Base-by-base conservation (phyloP, 2,113 vertebrate genomes). In the Tragelaphus strepsiceros region DNA sequence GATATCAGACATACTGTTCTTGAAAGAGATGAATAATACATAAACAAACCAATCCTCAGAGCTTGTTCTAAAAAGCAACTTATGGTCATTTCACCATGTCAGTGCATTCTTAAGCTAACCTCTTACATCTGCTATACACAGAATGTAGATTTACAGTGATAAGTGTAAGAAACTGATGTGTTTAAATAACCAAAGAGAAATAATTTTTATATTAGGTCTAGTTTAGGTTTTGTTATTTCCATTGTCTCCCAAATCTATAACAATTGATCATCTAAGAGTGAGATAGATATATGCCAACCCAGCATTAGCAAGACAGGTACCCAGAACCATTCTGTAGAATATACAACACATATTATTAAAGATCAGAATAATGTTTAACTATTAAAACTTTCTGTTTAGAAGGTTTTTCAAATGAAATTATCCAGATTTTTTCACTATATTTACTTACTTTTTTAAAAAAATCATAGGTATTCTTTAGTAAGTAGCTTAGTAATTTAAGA, bases 391-490 rank as follows among this genome's bases (percentile, higher is more conserved):
- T 74, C 46, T 17, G 13, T 67, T 94, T 56, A 95, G n/a, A 97
- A 96, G 6, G 21, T 53, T 90, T 93, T 90, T 71, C 80, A 84
- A 61, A 87, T 74, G 53, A 90, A 85, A 74, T 88, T 9, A 74
- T 94, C 74, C 54, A 88, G 74, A 92, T 89, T 83, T 90, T 89
- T 90, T 88, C n/a, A n/a, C 28, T 56, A 81, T 78, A 98, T 78
- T 49, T 30, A 14, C 26, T 49, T 78, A 78, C 28, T 78, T 49
- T 15, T 28, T 9, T 0, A 59, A 77, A 87, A 97, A 97, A 82
- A 74, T 43, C 49, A 92, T 43, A 88, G 0, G 0, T 90, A 89
- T 89, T 97, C 46, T 7, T 93, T 51, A 84, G 51, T 13, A 80
- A 96, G 6, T 0, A 91, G 61, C 5, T 97, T 97, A 95, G 83